phyloP scores from a whole-genome alignment of 1,140 invertebrate genomes.

The Scaptomyza pallida region DNA sequence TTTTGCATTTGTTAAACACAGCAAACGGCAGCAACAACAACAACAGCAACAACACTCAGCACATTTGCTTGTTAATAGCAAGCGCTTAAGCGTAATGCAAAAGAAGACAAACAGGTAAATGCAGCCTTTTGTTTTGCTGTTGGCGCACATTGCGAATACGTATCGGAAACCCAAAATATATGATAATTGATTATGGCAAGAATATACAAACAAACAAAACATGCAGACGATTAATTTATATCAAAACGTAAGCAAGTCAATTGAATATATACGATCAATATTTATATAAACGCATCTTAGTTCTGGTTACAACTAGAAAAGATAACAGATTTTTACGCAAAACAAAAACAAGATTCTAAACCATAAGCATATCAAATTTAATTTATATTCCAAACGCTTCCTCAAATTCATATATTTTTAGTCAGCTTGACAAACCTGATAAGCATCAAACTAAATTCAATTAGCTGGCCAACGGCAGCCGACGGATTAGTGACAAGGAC shows the following conservation, averaged over 20 bases:
- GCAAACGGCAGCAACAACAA: conserved; percentile 29
- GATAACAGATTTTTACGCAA: not conserved
- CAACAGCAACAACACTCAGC: conserved; percentile 41
- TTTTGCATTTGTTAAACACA: conserved; percentile 78
- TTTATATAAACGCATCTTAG: too few species aligned
- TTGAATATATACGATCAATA: not conserved
- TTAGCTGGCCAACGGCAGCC: not conserved
- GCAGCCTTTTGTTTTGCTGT: conserved; percentile 57
- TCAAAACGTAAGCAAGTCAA: not conserved
- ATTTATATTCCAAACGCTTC: not conserved
- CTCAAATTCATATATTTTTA: not conserved
- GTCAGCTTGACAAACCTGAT: conserved; percentile 5
- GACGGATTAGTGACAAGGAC: not conserved
- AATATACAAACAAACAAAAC: conserved; percentile 32
- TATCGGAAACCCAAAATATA: conserved; percentile 39
- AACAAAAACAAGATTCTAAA: conserved; percentile 1
- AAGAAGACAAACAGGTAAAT: conserved; percentile 80
- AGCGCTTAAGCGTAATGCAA: conserved; percentile 59
- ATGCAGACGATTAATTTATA: conserved; percentile 8
- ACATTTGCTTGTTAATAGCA: conserved; percentile 62
- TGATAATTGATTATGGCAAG: conserved; percentile 67
- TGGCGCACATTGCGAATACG: conserved; percentile 13
- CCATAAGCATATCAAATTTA: not conserved
- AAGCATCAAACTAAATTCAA: conserved; percentile 19
- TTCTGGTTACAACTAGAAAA: too few species aligned